These are phyloP conservation scores for Callithrix jacchus DNA, from an alignment of 2,113 vertebrate genomes.

Conservation along the genomic window DNA sequence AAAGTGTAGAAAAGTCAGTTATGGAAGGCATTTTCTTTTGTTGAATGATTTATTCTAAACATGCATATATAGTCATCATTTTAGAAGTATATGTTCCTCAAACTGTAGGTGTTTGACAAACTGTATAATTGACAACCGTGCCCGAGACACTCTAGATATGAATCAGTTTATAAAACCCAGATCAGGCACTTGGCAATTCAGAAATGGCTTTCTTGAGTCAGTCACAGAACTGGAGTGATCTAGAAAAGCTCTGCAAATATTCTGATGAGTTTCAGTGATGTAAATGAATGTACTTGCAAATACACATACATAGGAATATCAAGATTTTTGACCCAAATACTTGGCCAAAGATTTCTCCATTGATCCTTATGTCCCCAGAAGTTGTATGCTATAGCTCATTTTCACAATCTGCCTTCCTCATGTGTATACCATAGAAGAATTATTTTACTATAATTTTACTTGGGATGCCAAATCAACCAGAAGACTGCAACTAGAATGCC, in stretches of 20 bases:
- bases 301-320: background rate
- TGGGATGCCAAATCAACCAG: background rate
- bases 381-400: background rate
- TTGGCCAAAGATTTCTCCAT: background rate
- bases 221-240: background rate
- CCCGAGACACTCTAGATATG: background rate
- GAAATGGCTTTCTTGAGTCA: background rate
- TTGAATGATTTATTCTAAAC: constrained; percentile 7
- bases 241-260: background rate
- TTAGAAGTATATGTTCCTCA: background rate
- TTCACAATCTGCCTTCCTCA: background rate
- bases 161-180: background rate
- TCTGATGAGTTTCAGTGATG: background rate
- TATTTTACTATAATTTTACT: background rate
- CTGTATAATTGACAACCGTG: background rate
- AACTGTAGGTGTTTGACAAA: constrained; percentile 5
- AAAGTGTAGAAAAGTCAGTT: background rate
- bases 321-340: background rate
- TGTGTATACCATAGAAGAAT: background rate
- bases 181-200: background rate
- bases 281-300: background rate
- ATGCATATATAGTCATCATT: background rate
- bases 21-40: background rate
- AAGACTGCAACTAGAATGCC: background rate
- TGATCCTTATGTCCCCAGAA: background rate